A percentile compares a stretch with the other conserved stretches of the same genome.
These are phyloP conservation scores for Stichopus horrens DNA, from an alignment of 53 echinoderm and acorn worm genomes.

Conservation along the genomic window DNA sequence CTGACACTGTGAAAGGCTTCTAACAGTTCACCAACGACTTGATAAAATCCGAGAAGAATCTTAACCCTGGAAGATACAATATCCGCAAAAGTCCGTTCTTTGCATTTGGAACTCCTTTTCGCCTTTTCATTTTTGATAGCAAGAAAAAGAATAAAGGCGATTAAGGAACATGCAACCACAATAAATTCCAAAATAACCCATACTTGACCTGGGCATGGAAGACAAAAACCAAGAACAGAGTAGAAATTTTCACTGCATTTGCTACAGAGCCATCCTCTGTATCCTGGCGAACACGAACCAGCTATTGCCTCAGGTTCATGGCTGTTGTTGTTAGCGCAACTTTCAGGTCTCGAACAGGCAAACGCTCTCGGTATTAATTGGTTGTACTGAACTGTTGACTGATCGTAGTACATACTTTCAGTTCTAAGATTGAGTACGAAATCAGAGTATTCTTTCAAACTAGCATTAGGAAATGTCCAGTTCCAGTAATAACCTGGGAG, in stretches of 20 bases:
- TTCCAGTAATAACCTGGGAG: conserved; percentile 19
- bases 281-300: conserved; percentile 7
- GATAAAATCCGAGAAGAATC: conserved; percentile 25
- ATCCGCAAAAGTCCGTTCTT: neutral
- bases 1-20: conserved; percentile 14
- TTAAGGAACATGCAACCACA: neutral
- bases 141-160: neutral
- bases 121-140: too few species aligned
- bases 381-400: neutral
- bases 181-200: neutral
- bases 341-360: neutral
- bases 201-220: neutral
- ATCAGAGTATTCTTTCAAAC: neutral
- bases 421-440: neutral
- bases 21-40: conserved; percentile 6
- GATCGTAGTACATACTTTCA: neutral
- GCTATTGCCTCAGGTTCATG: neutral
- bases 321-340: conserved; percentile 17
- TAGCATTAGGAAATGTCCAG: conserved; percentile 10
- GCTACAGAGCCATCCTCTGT: conserved; percentile 11
- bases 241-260: neutral
- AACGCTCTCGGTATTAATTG: neutral
- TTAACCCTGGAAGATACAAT: conserved; percentile 20
- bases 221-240: neutral
- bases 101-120: neutral